Evolutionary conservation across 2,797 vertebrate genomes (phyloP).

Genomic region (Psittacula echo): DNA sequence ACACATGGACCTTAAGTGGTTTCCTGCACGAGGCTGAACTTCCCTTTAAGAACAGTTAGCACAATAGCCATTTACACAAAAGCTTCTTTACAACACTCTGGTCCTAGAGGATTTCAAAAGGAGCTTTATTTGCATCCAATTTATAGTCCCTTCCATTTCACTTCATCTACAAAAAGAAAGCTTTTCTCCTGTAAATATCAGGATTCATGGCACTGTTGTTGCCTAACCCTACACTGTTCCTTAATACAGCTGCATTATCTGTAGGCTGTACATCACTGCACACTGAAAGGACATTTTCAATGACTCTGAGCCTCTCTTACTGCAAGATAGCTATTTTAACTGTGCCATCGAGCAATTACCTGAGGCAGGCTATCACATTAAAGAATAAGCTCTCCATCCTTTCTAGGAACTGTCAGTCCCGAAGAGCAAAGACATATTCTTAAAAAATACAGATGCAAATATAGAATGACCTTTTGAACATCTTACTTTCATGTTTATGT

Average conservation of each 20-base stretch:
- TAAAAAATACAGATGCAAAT: neutral
- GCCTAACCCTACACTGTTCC: neutral
- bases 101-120: neutral
- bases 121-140: neutral
- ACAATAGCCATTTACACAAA: neutral
- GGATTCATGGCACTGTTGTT: neutral
- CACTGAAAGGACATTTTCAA: neutral
- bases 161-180: neutral
- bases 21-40: neutral
- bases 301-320: neutral
- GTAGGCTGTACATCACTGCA: neutral
- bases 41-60: neutral
- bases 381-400: neutral
- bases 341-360: neutral
- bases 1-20: neutral
- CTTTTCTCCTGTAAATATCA: neutral
- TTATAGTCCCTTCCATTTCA: neutral
- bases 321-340: neutral
- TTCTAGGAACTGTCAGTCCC: conserved; percentile 15
- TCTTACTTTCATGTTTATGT: neutral
- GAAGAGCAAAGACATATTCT: neutral
- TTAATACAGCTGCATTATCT: neutral
- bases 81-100: neutral
- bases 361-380: neutral
- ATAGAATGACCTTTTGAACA: neutral